Conservation (phyloP, 1,140 invertebrate species). For the Pararge aegeria region DNA sequence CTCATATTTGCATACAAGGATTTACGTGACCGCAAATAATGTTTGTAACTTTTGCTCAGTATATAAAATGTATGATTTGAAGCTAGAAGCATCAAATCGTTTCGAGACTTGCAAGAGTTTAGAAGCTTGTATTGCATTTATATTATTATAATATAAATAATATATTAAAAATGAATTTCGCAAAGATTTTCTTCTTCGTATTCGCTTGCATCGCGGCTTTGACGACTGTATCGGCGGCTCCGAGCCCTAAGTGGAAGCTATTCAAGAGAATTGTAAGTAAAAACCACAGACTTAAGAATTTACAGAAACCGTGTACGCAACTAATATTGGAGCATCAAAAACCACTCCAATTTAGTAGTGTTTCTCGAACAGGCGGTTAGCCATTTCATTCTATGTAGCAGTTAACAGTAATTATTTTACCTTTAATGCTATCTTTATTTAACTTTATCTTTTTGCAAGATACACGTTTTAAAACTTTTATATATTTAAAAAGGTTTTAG, state of each 20-base stretch:
- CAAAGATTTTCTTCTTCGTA: conserved; percentile 46
- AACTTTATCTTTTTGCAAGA: not conserved
- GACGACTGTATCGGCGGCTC: conserved; percentile 33
- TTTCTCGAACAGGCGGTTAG: too few species aligned
- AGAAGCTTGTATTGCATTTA: not conserved
- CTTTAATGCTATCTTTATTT: too few species aligned
- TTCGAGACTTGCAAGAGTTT: not conserved
- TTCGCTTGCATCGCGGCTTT: conserved; percentile 45
- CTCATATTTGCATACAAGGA: not conserved
- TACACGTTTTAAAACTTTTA: too few species aligned
- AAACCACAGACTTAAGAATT: too few species aligned
- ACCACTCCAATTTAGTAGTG: too few species aligned
- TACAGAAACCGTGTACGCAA: too few species aligned
- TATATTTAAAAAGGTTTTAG: too few species aligned
- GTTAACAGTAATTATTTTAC: too few species aligned
- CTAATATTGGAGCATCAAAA: too few species aligned
- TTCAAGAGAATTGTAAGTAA: conserved; percentile 61
- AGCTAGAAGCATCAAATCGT: not conserved
- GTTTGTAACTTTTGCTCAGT: not conserved
- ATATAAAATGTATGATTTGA: not conserved
- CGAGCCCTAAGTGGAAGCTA: conserved; percentile 44
- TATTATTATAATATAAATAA: conserved; percentile 1
- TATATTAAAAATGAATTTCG: conserved; percentile 46
- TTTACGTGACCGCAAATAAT: not conserved
- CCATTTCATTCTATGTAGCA: too few species aligned